Evolutionary conservation across 2,888 invertebrate species (phyloP), one percentile per base, ranked within the genome.

Genomic region (Catocala nupta): DNA sequence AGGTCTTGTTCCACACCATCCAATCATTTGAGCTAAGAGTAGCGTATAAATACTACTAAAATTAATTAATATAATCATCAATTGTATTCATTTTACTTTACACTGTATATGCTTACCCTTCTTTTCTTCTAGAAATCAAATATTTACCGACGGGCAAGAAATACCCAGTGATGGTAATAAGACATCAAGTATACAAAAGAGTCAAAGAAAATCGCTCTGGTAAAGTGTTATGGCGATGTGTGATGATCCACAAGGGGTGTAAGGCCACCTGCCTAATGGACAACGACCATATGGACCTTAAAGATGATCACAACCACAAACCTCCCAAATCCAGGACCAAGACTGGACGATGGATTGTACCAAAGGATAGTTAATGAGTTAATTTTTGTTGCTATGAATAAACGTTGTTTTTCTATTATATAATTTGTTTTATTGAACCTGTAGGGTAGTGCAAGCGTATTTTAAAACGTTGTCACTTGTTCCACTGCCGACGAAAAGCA

Each of bases 141-240:
- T 77, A 79, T 48, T 58, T 87, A 49, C 68, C 80, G 10, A 74
- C 81, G 5, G 83, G 82, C 4, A 85, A 68, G 48, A 87, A 87
- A 47, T 75, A 87, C 44, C 82, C 86, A 0, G 48, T 84, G 4
- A 74, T 88, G 80, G 64, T 83, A 5, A 62, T 81, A 25, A 71
- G 80, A 11, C 69, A 78, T 0, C 78, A 81, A 54, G 77, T 81
- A 0, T 88, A 87, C 68, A 86, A 87, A 56, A 73, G 79, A 13
- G 75, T 84, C 0, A 84, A 78, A 59, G 65, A 70, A 45, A 83
- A 85, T 62, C 69, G 70, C n/a, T 74, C 72, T 0, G 86, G 86
- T 6, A 81, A 79, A 55, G 71, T 83, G 1, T 81, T 81, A 59
- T 86, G 85, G 80, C 73, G 81, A 39, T 88, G 87, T 54, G 81